These are phyloP conservation scores for Xenops minutus DNA, from an alignment of 2,797 vertebrate species.

Conservation along the genomic window DNA sequence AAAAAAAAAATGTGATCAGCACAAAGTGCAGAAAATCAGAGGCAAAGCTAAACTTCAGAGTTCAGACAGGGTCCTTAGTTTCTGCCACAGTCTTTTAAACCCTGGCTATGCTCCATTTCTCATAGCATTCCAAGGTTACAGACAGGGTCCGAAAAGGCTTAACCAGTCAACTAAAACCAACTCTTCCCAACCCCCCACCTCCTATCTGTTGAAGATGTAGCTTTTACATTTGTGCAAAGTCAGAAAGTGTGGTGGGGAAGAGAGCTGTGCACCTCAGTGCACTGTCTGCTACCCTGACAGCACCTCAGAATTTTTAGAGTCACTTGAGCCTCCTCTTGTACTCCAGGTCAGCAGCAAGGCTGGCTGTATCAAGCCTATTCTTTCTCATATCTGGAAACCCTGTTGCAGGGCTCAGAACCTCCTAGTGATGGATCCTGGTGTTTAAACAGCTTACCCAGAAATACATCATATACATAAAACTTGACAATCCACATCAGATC, in stretches of 20 bases:
- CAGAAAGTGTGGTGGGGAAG: background rate
- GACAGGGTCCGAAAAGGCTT: background rate
- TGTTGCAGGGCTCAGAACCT: background rate
- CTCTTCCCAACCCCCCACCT: fast-evolving
- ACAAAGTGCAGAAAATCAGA: background rate
- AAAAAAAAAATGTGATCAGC: background rate
- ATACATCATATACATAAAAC: background rate
- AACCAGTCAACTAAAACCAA: background rate
- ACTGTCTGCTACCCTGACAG: background rate
- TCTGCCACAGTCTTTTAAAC: background rate
- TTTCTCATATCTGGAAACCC: background rate
- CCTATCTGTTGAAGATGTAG: background rate
- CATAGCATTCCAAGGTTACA: background rate
- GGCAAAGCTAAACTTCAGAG: background rate
- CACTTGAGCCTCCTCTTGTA: background rate
- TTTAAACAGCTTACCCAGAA: background rate
- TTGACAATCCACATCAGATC: background rate
- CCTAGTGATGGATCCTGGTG: too few species aligned
- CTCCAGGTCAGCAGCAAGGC: background rate
- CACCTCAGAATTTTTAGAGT: background rate
- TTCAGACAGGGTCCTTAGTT: background rate
- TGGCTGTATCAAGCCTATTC: fast-evolving
- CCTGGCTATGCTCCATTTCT: background rate
- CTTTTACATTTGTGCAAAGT: background rate
- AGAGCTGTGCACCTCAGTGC: background rate